phyloP scores from a whole-genome alignment of 2,797 vertebrate species.

The Pagetopsis macropterus region DNA sequence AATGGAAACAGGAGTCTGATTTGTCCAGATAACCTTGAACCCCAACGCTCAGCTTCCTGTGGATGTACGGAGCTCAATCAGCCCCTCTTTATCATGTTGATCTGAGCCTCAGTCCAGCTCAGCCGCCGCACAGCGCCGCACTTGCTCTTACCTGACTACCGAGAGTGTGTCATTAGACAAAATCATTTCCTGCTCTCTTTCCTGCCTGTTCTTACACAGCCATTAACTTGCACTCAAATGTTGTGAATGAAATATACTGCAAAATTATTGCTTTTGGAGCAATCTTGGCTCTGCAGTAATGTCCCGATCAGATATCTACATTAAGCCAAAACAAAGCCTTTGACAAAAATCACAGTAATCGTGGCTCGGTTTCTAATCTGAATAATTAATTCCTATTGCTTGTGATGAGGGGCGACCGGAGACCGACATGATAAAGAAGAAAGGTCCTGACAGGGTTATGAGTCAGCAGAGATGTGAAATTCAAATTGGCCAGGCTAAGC shows the following conservation, averaged over 20 bases:
- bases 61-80: constrained; percentile 73
- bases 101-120: constrained; percentile 68
- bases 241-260: constrained; percentile 55
- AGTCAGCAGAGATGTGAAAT: constrained; percentile 83
- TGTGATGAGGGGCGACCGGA: constrained; percentile 66
- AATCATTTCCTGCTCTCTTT: constrained; percentile 56
- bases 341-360: constrained; percentile 64
- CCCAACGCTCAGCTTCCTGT: constrained; percentile 72
- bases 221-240: constrained; percentile 57
- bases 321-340: constrained; percentile 59
- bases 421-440: constrained; percentile 75
- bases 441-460: constrained; percentile 80
- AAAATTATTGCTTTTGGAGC: constrained; percentile 54
- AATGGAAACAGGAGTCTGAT: constrained; percentile 82
- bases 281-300: constrained; percentile 32
- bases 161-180: constrained; percentile 52
- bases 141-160: constrained; percentile 58
- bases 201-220: constrained; percentile 43
- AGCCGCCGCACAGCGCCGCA: constrained; percentile 21
- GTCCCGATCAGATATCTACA: constrained; percentile 59
- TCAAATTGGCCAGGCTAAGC: constrained; percentile 81
- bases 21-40: constrained; percentile 83
- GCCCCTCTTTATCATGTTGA: constrained; percentile 77
- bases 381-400: constrained; percentile 74
- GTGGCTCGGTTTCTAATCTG: constrained; percentile 60